A percentile compares a stretch with the other conserved stretches of the same genome.
phyloP scores from a whole-genome alignment of 92 coral and sea anemone species.

The Pocillopora meandrina region DNA sequence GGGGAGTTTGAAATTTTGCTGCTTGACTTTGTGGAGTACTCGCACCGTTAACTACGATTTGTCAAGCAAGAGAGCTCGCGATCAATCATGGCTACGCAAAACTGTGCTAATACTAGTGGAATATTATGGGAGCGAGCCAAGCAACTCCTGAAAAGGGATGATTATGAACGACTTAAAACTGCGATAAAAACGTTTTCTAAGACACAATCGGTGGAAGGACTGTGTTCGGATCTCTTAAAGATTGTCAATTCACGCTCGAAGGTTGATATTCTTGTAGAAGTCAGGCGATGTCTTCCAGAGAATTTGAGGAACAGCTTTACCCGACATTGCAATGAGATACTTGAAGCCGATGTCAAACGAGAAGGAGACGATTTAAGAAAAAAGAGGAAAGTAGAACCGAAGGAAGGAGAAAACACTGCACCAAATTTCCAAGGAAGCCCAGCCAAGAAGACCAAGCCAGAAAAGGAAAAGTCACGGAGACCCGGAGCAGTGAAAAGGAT shows the following conservation, averaged over 20 bases:
- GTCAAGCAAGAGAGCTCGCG: neutral
- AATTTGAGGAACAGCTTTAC: constrained; percentile 51
- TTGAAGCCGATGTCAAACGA: neutral
- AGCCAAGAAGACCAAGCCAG: constrained; percentile 42
- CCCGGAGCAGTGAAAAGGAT: neutral
- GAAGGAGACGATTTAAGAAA: constrained; percentile 5
- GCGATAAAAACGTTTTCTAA: constrained; percentile 56
- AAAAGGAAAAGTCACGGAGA: neutral
- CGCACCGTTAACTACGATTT: neutral
- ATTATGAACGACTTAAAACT: constrained; percentile 48
- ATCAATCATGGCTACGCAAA: neutral
- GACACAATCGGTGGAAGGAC: constrained; percentile 39
- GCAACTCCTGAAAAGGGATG: constrained; percentile 32
- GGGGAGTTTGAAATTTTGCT: constrained; percentile 26
- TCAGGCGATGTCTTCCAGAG: constrained; percentile 57
- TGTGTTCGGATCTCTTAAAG: constrained; percentile 55
- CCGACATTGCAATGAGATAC: constrained; percentile 32
- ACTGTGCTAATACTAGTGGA: neutral
- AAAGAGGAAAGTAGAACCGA: neutral
- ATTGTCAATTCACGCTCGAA: constrained; percentile 46
- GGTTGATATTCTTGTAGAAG: constrained; percentile 53
- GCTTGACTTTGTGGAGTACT: neutral
- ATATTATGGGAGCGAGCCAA: constrained; percentile 40
- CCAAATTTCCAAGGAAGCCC: constrained; percentile 53
- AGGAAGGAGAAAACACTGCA: constrained; percentile 19